Evolutionary conservation across 2,888 invertebrate species (phyloP), one percentile per base, ranked within the genome.

Genomic region (Eilema depressum): DNA sequence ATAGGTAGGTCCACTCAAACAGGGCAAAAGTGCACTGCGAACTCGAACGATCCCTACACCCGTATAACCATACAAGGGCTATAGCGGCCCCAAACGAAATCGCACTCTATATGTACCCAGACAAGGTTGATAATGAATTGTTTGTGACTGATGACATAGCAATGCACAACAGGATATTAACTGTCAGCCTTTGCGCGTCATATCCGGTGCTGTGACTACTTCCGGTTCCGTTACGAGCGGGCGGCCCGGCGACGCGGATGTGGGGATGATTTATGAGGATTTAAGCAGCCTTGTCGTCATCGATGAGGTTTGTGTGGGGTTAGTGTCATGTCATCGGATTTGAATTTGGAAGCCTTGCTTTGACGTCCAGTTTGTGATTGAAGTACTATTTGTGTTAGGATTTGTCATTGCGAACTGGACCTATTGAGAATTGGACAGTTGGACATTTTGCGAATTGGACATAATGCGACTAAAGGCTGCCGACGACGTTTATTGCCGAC

Each of bases 191-290:
- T 79, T 86, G 86, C 85, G 88, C 89, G 88, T 92, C 92, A 91
- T 92, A 90, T 92, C 92, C 92, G 90, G 86, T 68, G 84, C 84
- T 82, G 88, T 83, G 89, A 91, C 91, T 90, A 90, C 90, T 88
- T 91, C 91, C 91, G 88, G 74, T 85, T 90, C 90, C 89, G 84
- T 66, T 83, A 76, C 78, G 80, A 80, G 82, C 81, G 77, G 11
- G 70, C 67, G 77, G 81, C 61, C 63, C 78, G 82, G 78, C 81
- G 75, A 76, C 74, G 73, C 66, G 75, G 80, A 83, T 83, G 80
- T 77, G 75, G 70, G 74, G 75, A 81, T 83, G 83, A 83, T 83
- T 83, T 84, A 83, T 84, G 80, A 72, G 74, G 66, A 72, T 82
- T 80, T 80, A 80, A 82, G 77, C 75, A 79, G 74, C 59, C 56